Conservation (phyloP, 2,797 vertebrate species). For the Naso thynnoides region DNA sequence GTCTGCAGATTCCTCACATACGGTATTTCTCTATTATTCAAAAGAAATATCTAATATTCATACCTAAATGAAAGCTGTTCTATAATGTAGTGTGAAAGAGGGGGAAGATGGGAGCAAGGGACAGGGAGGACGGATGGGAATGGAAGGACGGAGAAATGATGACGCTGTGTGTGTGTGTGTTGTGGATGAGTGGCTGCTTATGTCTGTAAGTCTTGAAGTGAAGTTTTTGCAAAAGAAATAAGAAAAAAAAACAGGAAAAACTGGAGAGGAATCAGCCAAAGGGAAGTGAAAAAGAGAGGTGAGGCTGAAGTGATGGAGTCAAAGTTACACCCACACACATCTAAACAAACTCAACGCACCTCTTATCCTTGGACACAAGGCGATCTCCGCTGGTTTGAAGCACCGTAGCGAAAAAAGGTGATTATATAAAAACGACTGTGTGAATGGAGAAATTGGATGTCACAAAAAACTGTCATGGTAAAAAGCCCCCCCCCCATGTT, state of each 20-base stretch:
- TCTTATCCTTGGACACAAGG: background rate
- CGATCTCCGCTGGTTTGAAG: background rate
- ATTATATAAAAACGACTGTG: background rate
- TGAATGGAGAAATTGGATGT: constrained; percentile 15
- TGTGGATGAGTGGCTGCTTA: constrained; percentile 25
- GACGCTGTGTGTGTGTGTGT: constrained; percentile 5
- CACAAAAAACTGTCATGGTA: constrained; percentile 7
- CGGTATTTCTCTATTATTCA: constrained; percentile 78
- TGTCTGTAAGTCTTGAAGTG: constrained; percentile 14
- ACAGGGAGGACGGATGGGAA: constrained; percentile 49
- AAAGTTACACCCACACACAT: constrained; percentile 8
- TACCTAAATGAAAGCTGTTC: constrained; percentile 83
- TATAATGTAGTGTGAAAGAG: constrained; percentile 81
- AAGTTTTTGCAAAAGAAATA: constrained; percentile 21
- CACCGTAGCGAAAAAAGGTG: background rate
- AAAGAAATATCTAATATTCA: constrained; percentile 83
- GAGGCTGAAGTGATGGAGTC: background rate
- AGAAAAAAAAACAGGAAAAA: background rate
- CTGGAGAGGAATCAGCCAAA: background rate
- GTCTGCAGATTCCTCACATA: constrained; percentile 77
- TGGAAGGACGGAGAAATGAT: constrained; percentile 24
- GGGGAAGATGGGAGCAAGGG: constrained; percentile 51
- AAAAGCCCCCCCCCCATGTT: background rate
- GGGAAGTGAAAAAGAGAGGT: background rate
- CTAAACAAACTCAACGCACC: constrained; percentile 6